Base-by-base conservation (phyloP, 2,113 vertebrate species). In the Oncorhynchus gorbuscha region DNA sequence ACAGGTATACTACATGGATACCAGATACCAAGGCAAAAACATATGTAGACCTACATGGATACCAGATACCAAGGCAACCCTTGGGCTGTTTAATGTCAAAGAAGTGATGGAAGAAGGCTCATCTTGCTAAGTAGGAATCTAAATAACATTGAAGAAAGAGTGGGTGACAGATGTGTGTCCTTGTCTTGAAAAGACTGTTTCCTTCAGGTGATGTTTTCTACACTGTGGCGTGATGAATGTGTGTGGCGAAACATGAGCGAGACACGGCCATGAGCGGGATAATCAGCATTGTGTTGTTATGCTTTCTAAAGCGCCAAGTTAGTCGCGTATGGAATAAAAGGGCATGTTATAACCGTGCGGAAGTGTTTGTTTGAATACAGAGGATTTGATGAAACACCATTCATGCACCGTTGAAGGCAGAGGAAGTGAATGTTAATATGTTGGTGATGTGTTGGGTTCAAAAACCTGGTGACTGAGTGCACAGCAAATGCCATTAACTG, bases 81-180 rank as follows among this genome's bases (percentile, higher is more conserved):
- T 75, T 2, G 9, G 78, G 72, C 72, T 84, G 76, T 72, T 58
- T 65, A 71, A 81, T 76, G 48, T 77, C 79, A 80, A 78, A 39
- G 55, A 14, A 64, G 20, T 62, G 48, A 30, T 59, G 55, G 76
- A 28, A 28, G 67, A 69, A 48, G 8, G 62, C 26, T 76, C 64
- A 79, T 64, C 72, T 72, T 78, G 5, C 59, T 72, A 67, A 65
- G 61, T 13, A 75, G 35, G 65, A 73, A 81, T 77, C 77, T 58
- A 77, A 81, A 78, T 79, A 77, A 79, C 74, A 58, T 12, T 45
- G n/a, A 12, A 59, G 55, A 68, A 68, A 71, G 3, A 35, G 16
- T 49, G 22, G 11, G 20, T 30, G 69, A n/a, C 75, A 71, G 72
- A 80, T 71, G 71, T 39, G 76, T 45, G 12, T 4, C 20, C 48